Evolutionary conservation across 2,797 vertebrate genomes (phyloP), one percentile per base, ranked within the genome.

Genomic region (Ficedula albicollis): DNA sequence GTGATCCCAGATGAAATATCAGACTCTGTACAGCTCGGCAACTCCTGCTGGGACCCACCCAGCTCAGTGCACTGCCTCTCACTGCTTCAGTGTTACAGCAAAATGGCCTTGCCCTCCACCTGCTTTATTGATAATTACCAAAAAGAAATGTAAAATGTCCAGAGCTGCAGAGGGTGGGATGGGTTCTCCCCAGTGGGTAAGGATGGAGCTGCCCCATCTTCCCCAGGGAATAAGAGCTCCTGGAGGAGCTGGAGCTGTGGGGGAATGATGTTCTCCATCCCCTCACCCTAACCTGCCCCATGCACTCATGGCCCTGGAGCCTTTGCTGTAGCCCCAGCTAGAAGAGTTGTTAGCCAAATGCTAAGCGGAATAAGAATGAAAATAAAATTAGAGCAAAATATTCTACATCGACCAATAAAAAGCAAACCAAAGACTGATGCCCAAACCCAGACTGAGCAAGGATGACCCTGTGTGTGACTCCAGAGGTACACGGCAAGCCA

Each of bases 131-230:
- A 73, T 32, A 92, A 20, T 70, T 70, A 59, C 25, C 21, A 38
- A 76, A 91, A 59, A 81, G 44, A 68, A 89, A 68, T 15, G 72
- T 5, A 4, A 75, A 49, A 26, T 1, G 1, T 10, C 22, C 62
- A n/a, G 46, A 38, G 13, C 27, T 34, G 14, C 41, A 6, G 0
- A 63, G 58, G 34, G 5, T 0, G 0, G 56, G 21, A 22, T 4
- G 3, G 0, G 8, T 69, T 58, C 19, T 56, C 15, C 34, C 41
- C 13, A 2, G n/a, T 0, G 0, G 4, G 5, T 29, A 41, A 51
- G 51, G 54, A 34, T 1, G 2, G 29, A 60, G 41, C 44, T 78
- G 39, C 36, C 18, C 13, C 20, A 21, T 4, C 16, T 34, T 51
- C 11, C n/a, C 38, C n/a, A 7, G 0, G 12, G 49, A 21, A 3